phyloP scores from a whole-genome alignment of 1,140 invertebrate species.

The Hestina assimilis region DNA sequence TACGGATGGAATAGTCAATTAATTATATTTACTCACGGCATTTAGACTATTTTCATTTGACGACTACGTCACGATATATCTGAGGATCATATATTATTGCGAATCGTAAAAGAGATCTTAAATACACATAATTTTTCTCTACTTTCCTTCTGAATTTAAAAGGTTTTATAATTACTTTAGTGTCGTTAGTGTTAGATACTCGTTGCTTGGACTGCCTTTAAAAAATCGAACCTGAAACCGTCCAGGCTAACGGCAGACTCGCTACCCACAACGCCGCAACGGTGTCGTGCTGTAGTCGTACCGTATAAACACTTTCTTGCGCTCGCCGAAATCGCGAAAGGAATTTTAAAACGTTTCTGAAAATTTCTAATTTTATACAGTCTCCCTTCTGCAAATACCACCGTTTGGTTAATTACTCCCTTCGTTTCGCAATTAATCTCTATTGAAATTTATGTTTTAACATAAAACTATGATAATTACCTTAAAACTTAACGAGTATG shows the following conservation, averaged over 20 bases:
- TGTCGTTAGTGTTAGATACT: too few relatives aligned
- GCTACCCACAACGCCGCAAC: too few relatives aligned
- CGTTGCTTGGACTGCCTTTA: too few relatives aligned
- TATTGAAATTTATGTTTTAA: neutral
- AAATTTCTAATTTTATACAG: conserved; percentile 38
- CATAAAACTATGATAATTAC: too few relatives aligned
- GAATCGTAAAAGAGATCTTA: too few relatives aligned
- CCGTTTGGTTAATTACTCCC: conserved; percentile 14
- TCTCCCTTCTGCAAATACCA: conserved; percentile 32
- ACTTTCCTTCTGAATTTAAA: too few relatives aligned
- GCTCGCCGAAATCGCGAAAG: conserved; percentile 15
- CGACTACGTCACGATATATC: neutral
- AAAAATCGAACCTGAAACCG: too few relatives aligned
- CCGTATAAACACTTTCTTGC: neutral
- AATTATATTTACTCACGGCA: conserved; percentile 40
- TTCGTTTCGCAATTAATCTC: neutral
- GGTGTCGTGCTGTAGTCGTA: neutral
- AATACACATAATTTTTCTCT: neutral
- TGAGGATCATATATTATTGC: neutral
- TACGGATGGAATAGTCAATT: conserved; percentile 42
- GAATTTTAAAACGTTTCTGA: conserved; percentile 37
- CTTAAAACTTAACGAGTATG: too few relatives aligned
- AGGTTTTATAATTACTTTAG: too few relatives aligned
- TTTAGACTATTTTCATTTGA: conserved; percentile 8
- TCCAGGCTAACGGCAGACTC: too few relatives aligned